Evolutionary conservation across 2,797 vertebrate genomes (phyloP).

Genomic region (Gymnoscopelus microlampas): DNA sequence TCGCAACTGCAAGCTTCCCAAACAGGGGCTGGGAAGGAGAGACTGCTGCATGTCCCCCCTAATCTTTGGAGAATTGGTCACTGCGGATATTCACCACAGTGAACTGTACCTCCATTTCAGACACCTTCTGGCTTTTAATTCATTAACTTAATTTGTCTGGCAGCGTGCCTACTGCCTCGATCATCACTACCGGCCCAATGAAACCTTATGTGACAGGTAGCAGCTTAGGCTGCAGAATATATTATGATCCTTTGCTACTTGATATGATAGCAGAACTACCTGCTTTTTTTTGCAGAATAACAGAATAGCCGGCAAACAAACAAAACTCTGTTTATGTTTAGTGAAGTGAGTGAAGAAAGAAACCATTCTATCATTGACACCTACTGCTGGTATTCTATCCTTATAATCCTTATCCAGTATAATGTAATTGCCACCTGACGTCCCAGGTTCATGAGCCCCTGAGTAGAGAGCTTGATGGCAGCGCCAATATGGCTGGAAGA

Average conservation of each 20-base stretch:
- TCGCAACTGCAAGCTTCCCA: slow-evolving; percentile 29
- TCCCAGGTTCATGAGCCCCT: no score
- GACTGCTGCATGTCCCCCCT: neutral
- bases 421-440: no score
- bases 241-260: slow-evolving; percentile 42
- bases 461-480: no score
- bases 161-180: slow-evolving; percentile 51
- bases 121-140: slow-evolving; percentile 64
- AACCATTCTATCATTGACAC: slow-evolving; percentile 42
- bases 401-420: no score
- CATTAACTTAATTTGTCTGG: slow-evolving; percentile 61
- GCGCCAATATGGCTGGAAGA: no score
- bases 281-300: slow-evolving; percentile 37
- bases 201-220: slow-evolving; percentile 46
- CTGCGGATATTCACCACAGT: slow-evolving; percentile 8
- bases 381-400: neutral
- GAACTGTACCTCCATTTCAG: slow-evolving; percentile 30
- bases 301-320: neutral
- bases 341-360: slow-evolving; percentile 9
- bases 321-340: slow-evolving; percentile 10
- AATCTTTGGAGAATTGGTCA: slow-evolving; percentile 24
- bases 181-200: slow-evolving; percentile 24
- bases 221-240: slow-evolving; percentile 56
- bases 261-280: slow-evolving; percentile 55
- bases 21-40: neutral